Base-by-base conservation (phyloP, 2,797 vertebrate species). In the Sebastes matsubarae region DNA sequence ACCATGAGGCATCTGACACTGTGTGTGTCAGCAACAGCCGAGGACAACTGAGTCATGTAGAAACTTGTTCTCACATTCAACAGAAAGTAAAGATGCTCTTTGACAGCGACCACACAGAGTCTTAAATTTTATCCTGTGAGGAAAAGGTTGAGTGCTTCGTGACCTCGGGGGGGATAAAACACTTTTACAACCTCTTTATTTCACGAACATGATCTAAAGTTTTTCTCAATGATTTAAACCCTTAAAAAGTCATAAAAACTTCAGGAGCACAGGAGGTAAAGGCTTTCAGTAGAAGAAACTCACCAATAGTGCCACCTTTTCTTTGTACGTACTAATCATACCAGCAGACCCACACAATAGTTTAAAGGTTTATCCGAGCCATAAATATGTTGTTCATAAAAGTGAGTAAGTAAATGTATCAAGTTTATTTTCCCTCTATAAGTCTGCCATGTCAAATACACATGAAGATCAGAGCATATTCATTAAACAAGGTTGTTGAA, bases 211-310 rank as follows among this genome's bases (percentile, higher is more conserved):
- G 58, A 78, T 72, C 30, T 59, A 3, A 82, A 36, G 24, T 67
- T 80, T 79, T 75, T 63, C 42, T 54, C 29, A 42, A 68, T 77
- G 81, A 86, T 84, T 84, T 82, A 81, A 84, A 81, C 16, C 38
- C 55, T 11, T 24, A 50, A 11, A 24, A 55, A 75, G 54, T 32
- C 54, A 67, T 87, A 79, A 81, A 85, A 84, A 32, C 34, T 32
- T 74, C 54, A 72, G 65, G 22, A 75, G 57, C 6, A 57, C 11
- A 55, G 20, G 32, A 78, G 71, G 24, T 46, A n/a, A 38, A 2
- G n/a, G 60, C 59, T 38, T 76, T 64, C 0, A 72, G 32, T 2
- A 18, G 34, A 54, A 36, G 12, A 34, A 34, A n/a, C 54, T n/a
- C 4, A 27, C 3, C 10, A 32, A 24, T 20, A 61, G 20, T 54